Base-by-base conservation (phyloP, 1,140 invertebrate genomes). In the Drosophila hydei region DNA sequence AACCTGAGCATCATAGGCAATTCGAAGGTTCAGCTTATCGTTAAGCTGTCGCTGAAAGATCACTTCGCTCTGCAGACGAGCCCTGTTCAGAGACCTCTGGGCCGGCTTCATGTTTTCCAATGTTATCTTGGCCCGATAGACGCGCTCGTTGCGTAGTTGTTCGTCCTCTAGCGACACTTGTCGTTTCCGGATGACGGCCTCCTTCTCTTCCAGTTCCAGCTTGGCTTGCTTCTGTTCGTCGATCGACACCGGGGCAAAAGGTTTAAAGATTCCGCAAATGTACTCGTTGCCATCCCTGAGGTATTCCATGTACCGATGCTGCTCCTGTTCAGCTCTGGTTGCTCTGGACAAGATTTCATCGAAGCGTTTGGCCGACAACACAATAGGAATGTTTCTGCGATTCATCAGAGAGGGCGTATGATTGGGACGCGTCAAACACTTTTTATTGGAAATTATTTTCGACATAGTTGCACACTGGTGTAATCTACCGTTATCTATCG, bases 201-300 rank as follows among this genome's bases (percentile, higher is more conserved):
- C 50, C 12, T 30, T 48, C 4, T 23, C 23, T 4, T 60, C 58
- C 14, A 45, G 12, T 12, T 54, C 65, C 0, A 62, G 11, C 18
- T 38, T 61, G 1, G 58, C 65, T 11, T 62, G 40, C 16, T 36
- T 25, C 27, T 42, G 27, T n/a, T 73, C 45, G 6, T 72, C 65
- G 3, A 62, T 3, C 0, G 48, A 33, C 1, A 45, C 25, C 12
- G 51, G 25, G 42, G 51, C 3, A 30, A 74, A 4, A 11, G 79
- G 73, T 1, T 63, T 54, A 23, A 90, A 90, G 0, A 36, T 19
- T 2, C 61, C 71, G 14, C 72, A 75, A 0, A 90, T 62, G 9
- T 62, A 42, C 19, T 81, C 89, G 45, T 71, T 76, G 7, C 83
- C 88, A 0, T 81, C 73, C 36, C 81, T 88, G 0, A 90, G 72